Evolutionary conservation across 2,113 vertebrate genomes (phyloP), one percentile per base, ranked within the genome.

Genomic region (Ranitomeya imitator): DNA sequence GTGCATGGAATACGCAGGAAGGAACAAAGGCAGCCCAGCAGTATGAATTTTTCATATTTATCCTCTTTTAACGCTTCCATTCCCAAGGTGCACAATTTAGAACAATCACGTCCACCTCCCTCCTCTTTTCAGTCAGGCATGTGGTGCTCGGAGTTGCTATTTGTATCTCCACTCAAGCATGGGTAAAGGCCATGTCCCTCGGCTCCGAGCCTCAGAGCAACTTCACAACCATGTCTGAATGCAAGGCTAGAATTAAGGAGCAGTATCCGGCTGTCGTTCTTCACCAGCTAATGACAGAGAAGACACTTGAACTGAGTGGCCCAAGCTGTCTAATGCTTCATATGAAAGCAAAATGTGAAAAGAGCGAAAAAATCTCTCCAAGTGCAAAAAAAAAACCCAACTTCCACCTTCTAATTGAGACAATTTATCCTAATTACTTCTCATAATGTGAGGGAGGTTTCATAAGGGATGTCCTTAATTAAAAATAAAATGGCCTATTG

Each of bases 341-440:
- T 84, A 67, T 78, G 51, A 88, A 83, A 84, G 87, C 81, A 85
- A 85, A 89, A 79, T 55, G 15, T 54, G 63, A 79, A 84, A 78
- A 23, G 61, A 76, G 23, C 19, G n/a, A 83, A 88, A 88, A 82
- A 67, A 78, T 85, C 45, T 37, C 59, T 82, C 65, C 78, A 57
- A 63, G 67, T 67, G 55, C 14, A 52, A n/a, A 54, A 15, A 10
- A 54, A 88, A 77, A 83, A 88, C 37, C 15, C n/a, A n/a, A n/a
- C 76, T 65, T 45, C 59, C 83, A 84, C 87, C 82, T 84, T 85
- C 60, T 89, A 89, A 89, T 85, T 89, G 74, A 89, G 87, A 79
- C 73, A 85, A 85, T 89, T 89, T 89, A 89, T 89, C 82, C 87
- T 89, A 89, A 89, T 89, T 89, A 89, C 82, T 85, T 79, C 87